Base-by-base conservation (phyloP, 1,140 invertebrate genomes). In the Drosophila ohnishii region DNA sequence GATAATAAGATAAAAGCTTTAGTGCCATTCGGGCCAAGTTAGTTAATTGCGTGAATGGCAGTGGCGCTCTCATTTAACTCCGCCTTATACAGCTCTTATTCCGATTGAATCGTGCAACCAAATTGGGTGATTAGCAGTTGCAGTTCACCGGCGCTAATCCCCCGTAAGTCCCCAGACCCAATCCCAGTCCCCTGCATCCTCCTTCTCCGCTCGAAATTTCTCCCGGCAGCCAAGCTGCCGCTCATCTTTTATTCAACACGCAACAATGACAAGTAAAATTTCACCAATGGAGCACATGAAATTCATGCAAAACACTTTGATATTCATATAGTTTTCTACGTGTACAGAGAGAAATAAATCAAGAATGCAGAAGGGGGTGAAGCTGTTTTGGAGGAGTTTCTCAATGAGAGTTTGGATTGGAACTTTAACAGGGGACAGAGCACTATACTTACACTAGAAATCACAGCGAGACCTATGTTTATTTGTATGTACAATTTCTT, bases 1-100 rank as follows among this genome's bases (percentile, higher is more conserved):
- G 76, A 76, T 87, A 88, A 87, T 78, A 83, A 88, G 84, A 88
- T 88, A 84, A 83, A 87, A 84, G 73, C 80, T 75, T 87, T 80
- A 88, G 80, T 83, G 80, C 71, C 73, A 71, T 78, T 88, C 76
- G 78, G 79, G 63, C 67, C 65, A 83, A 87, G 77, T 75, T 66
- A 84, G 76, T 84, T 87, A 83, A 87, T 88, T 83, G 84, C 69
- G 65, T 73, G 62, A 88, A 80, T 75, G 70, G 53, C 63, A 69
- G 39, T 56, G 57, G 53, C 32, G 45, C 75, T 70, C 69, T 42
- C 66, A 55, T 73, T 39, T 66, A 50, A 40, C 34, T 66, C 40
- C 45, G 32, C 55, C 56, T 47, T 34, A 28, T 34, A 28, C 57
- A 56, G 56, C 45, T 78, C 73, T 73, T 45, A 67, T 55, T 73